These are phyloP conservation scores for Tortricodes alternella DNA, from an alignment of 2,888 invertebrate species.

Conservation along the genomic window DNA sequence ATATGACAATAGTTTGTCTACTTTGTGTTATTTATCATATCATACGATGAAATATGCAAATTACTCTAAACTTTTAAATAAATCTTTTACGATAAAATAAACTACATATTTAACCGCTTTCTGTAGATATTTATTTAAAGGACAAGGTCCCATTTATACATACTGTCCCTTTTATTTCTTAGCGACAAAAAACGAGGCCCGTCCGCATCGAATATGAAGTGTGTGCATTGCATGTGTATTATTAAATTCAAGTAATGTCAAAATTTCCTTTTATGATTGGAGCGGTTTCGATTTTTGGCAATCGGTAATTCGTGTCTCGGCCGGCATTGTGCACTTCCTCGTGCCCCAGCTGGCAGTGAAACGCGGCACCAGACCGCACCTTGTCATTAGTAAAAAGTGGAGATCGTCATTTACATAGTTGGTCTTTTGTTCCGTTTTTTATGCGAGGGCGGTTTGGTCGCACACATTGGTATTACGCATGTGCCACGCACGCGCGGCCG, in stretches of 20 bases:
- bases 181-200: constrained; percentile 57
- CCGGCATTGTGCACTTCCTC: constrained; percentile 67
- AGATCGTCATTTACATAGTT: constrained; percentile 61
- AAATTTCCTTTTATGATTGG: constrained; percentile 45
- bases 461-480: constrained; percentile 40
- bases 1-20: too few relatives aligned
- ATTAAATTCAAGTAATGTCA: constrained; percentile 47
- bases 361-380: constrained; percentile 60
- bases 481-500: constrained; percentile 49
- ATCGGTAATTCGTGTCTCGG: constrained; percentile 57
- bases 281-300: constrained; percentile 63
- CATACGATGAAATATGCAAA: too few relatives aligned
- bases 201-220: constrained; percentile 57
- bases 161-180: background rate
- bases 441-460: constrained; percentile 40
- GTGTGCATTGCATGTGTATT: too few relatives aligned
- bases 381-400: constrained; percentile 71
- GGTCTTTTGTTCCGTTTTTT: constrained; percentile 61
- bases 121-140: background rate
- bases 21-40: too few relatives aligned
- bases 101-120: too few relatives aligned
- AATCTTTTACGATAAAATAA: too few relatives aligned
- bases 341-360: constrained; percentile 71
- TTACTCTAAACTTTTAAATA: too few relatives aligned
- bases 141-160: background rate